phyloP scores from a whole-genome alignment of 2,888 invertebrate genomes.

The Arge pagana region DNA sequence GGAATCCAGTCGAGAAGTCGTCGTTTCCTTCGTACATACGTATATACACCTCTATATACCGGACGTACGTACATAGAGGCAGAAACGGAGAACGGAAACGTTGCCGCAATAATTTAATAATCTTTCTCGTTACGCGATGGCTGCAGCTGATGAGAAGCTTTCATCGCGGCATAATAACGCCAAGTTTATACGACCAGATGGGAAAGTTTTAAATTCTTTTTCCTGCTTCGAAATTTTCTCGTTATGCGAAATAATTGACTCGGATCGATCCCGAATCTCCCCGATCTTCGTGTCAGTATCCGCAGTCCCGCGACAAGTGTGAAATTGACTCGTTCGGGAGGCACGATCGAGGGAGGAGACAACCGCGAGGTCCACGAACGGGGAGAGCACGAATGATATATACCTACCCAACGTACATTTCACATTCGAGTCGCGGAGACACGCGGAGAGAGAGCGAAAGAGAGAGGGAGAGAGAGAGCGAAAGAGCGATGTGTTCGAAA shows the following conservation, averaged over 20 bases:
- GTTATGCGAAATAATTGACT: too few relatives aligned
- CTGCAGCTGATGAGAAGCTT: constrained; percentile 17
- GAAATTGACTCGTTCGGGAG: too few relatives aligned
- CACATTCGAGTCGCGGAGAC: background rate
- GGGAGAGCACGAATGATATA: background rate
- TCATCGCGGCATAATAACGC: constrained; percentile 8
- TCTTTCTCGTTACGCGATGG: constrained; percentile 19
- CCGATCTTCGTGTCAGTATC: too few relatives aligned
- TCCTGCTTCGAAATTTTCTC: background rate
- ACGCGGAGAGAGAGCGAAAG: too few relatives aligned
- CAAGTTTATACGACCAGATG: background rate
- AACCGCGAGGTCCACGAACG: background rate
- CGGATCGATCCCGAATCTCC: too few relatives aligned
- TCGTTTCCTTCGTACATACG: too few relatives aligned
- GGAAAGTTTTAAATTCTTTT: background rate
- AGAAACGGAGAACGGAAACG: constrained; percentile 7
- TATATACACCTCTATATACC: too few relatives aligned
- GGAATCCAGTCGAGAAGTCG: too few relatives aligned
- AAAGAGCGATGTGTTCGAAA: constrained; percentile 11
- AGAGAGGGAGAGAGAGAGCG: too few relatives aligned
- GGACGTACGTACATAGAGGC: background rate
- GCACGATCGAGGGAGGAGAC: too few relatives aligned
- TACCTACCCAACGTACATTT: background rate
- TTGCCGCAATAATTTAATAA: constrained; percentile 19
- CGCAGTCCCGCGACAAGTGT: too few relatives aligned